Evolutionary conservation across 2,888 invertebrate genomes (phyloP).

Genomic region (Baccha elongata): DNA sequence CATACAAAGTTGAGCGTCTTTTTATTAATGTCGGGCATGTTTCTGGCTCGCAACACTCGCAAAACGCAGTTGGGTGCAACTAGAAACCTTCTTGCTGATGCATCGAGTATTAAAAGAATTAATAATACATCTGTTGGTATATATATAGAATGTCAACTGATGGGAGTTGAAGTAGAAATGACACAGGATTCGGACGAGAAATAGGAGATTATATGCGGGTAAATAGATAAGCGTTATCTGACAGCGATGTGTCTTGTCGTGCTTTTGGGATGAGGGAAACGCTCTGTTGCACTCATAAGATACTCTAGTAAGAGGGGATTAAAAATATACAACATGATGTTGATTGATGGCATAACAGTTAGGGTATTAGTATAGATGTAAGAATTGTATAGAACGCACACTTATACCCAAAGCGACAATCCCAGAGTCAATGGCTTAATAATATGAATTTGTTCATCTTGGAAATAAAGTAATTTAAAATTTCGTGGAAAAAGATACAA

Average conservation of each 20-base stretch:
- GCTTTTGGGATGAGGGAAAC: conserved; percentile 18
- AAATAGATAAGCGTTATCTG: conserved; percentile 47
- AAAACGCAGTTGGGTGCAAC: conserved; percentile 52
- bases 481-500: background rate
- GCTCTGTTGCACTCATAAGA: conserved; percentile 30
- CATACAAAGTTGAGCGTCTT: conserved; percentile 24
- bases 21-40: conserved; percentile 24
- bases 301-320: conserved; percentile 11
- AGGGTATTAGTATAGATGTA: conserved; percentile 44
- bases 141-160: conserved; percentile 45
- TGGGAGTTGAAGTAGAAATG: conserved; percentile 11
- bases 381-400: conserved; percentile 2
- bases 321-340: conserved; percentile 29
- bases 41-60: conserved; percentile 6
- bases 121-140: conserved; percentile 18
- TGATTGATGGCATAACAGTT: conserved; percentile 61
- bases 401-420: background rate
- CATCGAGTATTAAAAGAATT: conserved; percentile 14
- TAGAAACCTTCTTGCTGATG: conserved; percentile 11
- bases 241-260: conserved; percentile 9
- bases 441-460: conserved; percentile 7
- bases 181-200: conserved; percentile 33
- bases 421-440: conserved; percentile 30
- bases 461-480: conserved; percentile 20
- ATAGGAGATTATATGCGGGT: conserved; percentile 56